A percentile compares a stretch with the other conserved stretches of the same genome.
Evolutionary conservation across 2,888 invertebrate genomes (phyloP).

Genomic region (Carabus problematicus): DNA sequence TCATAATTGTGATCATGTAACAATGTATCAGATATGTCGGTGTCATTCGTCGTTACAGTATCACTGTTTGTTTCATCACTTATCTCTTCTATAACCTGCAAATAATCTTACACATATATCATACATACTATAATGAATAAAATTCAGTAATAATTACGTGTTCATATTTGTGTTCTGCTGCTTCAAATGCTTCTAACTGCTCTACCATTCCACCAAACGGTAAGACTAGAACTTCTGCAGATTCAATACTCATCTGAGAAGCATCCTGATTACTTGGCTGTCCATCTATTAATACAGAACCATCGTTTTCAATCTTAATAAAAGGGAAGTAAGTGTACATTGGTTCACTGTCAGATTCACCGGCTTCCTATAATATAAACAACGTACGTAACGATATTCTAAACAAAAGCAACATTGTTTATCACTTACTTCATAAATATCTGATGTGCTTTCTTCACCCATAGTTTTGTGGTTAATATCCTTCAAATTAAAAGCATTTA

Average conservation of each 20-base stretch:
- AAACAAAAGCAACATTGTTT: neutral
- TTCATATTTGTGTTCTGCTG: slow-evolving; percentile 20
- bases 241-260: slow-evolving; percentile 38
- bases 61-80: slow-evolving; percentile 23
- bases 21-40: slow-evolving; percentile 31
- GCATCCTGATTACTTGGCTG: slow-evolving; percentile 37
- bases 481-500: no score
- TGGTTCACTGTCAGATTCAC: slow-evolving; percentile 31
- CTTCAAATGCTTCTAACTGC: slow-evolving; percentile 22
- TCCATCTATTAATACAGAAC: slow-evolving; percentile 36
- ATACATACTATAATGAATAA: neutral
- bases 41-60: slow-evolving; percentile 13
- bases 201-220: slow-evolving; percentile 35
- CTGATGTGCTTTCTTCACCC: slow-evolving; percentile 34
- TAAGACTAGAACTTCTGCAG: slow-evolving; percentile 39
- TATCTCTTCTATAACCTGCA: slow-evolving; percentile 29
- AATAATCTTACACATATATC: neutral
- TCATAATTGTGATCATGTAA: slow-evolving; percentile 38
- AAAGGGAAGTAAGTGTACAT: slow-evolving; percentile 36
- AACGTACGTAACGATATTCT: neutral
- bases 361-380: slow-evolving; percentile 22
- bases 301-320: slow-evolving; percentile 41
- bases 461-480: neutral
- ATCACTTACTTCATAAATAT: slow-evolving; percentile 31
- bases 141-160: slow-evolving; percentile 18